phyloP scores from a whole-genome alignment of 2,113 vertebrate genomes.

The Gobio gobio region DNA sequence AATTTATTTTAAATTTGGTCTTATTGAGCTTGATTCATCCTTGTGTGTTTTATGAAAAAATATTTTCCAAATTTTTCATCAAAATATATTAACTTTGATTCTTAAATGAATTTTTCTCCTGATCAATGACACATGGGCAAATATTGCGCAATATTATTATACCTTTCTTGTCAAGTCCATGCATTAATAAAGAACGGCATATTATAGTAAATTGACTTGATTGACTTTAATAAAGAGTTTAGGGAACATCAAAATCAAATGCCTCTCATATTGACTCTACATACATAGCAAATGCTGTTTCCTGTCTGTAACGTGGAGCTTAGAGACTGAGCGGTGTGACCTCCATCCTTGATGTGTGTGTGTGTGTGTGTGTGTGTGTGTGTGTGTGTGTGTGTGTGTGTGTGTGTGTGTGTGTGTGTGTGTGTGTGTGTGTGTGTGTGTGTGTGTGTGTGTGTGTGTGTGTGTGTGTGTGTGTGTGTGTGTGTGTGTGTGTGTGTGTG shows the following conservation, averaged over 20 bases:
- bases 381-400: no score
- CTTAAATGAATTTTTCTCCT: neutral
- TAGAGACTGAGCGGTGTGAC: neutral
- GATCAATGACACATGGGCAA: neutral
- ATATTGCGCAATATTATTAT: neutral
- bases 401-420: no score
- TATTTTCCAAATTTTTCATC: neutral
- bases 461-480: conserved; percentile 11
- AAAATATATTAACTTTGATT: neutral
- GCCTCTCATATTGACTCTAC: neutral
- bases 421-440: no score
- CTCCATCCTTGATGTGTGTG: no score
- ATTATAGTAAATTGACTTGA: neutral
- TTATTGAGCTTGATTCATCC: neutral
- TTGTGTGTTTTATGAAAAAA: neutral
- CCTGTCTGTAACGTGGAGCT: neutral
- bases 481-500: conserved; percentile 18
- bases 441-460: no score
- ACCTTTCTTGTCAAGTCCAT: neutral
- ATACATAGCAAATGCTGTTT: neutral
- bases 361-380: no score
- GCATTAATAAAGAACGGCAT: neutral
- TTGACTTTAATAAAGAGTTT: neutral
- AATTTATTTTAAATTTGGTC: neutral
- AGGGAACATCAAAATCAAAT: neutral